phyloP scores from a whole-genome alignment of 2,113 vertebrate genomes.

The Python bivittatus region DNA sequence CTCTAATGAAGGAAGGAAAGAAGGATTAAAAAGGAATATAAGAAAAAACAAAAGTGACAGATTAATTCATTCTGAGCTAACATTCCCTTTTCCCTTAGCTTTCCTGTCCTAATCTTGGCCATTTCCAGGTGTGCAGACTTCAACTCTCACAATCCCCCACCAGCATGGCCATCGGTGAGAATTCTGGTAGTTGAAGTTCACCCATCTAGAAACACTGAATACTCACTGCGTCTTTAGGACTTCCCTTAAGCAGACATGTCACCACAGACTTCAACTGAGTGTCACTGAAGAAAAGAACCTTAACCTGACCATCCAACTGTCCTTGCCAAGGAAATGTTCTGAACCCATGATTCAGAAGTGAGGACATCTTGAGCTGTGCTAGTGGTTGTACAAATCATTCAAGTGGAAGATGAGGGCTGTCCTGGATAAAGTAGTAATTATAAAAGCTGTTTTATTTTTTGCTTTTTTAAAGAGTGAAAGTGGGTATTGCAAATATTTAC shows the following conservation, averaged over 20 bases:
- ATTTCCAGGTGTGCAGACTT: no score
- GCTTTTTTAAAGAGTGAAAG: background rate
- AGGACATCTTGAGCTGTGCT: background rate
- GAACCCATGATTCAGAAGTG: background rate
- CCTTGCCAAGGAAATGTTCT: background rate
- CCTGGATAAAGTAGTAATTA: background rate
- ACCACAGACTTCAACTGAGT: constrained; percentile 5
- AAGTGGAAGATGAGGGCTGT: constrained; percentile 16
- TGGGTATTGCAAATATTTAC: constrained; percentile 23
- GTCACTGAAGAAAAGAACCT: constrained; percentile 10
- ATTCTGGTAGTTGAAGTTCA: no score
- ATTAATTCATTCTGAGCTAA: no score
- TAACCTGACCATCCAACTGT: background rate
- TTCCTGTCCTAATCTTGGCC: no score
- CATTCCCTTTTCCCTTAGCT: no score
- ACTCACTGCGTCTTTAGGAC: no score
- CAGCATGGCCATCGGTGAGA: no score
- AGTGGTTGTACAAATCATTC: accelerated
- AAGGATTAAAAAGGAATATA: no score
- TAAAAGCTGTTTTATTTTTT: background rate
- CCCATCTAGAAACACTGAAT: no score
- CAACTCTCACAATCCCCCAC: no score
- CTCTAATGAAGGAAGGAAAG: no score
- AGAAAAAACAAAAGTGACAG: no score
- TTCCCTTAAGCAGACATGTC: constrained; percentile 11